Conservation (phyloP, 2,113 vertebrate species). For the Tetraodon nigroviridis region DNA sequence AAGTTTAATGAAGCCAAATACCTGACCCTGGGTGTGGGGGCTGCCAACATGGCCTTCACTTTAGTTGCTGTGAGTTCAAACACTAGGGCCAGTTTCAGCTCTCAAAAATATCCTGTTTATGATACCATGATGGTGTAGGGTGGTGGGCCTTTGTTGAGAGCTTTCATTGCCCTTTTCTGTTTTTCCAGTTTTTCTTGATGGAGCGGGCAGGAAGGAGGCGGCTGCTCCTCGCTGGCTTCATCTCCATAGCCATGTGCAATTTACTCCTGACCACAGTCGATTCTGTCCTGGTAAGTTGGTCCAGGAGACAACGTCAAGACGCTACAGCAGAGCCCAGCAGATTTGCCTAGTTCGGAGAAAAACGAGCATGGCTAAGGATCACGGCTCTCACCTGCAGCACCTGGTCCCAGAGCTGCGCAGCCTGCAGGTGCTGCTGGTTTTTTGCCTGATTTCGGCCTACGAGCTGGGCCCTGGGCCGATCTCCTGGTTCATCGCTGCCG, state of each 20-base stretch:
- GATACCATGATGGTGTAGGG: neutral
- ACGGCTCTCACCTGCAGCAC: slow-evolving; percentile 22
- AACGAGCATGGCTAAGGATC: no score
- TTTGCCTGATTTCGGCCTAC: slow-evolving; percentile 67
- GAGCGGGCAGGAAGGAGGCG: slow-evolving; percentile 59
- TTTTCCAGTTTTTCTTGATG: slow-evolving; percentile 65
- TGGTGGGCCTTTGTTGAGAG: neutral
- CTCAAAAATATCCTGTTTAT: neutral
- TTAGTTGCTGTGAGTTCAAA: slow-evolving; percentile 61
- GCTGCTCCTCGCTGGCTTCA: slow-evolving; percentile 64
- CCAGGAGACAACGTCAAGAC: no score
- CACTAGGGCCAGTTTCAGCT: no score
- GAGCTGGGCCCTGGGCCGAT: slow-evolving; percentile 67
- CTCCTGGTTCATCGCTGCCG: slow-evolving; percentile 70
- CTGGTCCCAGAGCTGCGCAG: slow-evolving; percentile 55
- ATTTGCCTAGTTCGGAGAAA: no score
- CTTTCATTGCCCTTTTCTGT: slow-evolving; percentile 8
- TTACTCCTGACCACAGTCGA: slow-evolving; percentile 72
- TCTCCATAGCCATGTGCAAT: slow-evolving; percentile 64
- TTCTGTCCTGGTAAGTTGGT: slow-evolving; percentile 64
- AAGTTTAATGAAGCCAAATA: slow-evolving; percentile 64
- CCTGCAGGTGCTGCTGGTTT: slow-evolving; percentile 67
- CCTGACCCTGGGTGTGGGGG: slow-evolving; percentile 64
- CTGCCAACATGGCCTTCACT: slow-evolving; percentile 69
- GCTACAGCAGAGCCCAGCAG: no score